These are phyloP conservation scores for Megalopta genalis DNA, from an alignment of 1,140 invertebrate species.

Conservation along the genomic window DNA sequence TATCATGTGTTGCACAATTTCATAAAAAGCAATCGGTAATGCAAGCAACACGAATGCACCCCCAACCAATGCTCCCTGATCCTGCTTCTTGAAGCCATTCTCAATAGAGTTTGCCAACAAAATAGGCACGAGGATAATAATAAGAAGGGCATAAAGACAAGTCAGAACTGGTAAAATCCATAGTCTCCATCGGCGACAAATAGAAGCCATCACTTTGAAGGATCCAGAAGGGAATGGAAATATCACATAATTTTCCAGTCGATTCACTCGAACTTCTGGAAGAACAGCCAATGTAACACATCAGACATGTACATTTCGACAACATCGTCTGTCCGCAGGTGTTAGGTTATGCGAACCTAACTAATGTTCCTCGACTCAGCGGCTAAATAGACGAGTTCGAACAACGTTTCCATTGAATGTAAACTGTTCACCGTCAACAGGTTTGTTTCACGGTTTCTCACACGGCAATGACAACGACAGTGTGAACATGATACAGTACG, in stretches of 20 bases:
- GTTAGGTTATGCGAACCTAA: slow-evolving; percentile 15
- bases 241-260: slow-evolving; percentile 53
- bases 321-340: background rate
- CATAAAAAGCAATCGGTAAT: slow-evolving; percentile 95
- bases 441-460: background rate
- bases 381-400: background rate
- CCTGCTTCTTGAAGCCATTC: slow-evolving; percentile 86
- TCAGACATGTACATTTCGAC: too few relatives aligned
- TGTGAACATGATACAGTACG: slow-evolving; percentile 5
- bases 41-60: slow-evolving; percentile 94
- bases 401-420: background rate
- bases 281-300: background rate
- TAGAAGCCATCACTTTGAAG: slow-evolving; percentile 71
- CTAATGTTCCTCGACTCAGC: background rate
- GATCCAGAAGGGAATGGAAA: slow-evolving; percentile 53
- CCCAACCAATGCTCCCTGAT: slow-evolving; percentile 90
- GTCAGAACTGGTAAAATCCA: slow-evolving; percentile 94
- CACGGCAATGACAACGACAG: background rate
- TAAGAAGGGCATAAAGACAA: slow-evolving; percentile 88
- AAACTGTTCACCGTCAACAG: background rate
- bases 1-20: slow-evolving; percentile 95
- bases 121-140: slow-evolving; percentile 91
- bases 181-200: slow-evolving; percentile 88
- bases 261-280: background rate
- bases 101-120: slow-evolving; percentile 87